Evolutionary conservation across 2,888 invertebrate genomes (phyloP), one percentile per base, ranked within the genome.

Genomic region (Andrena hattorfiana): DNA sequence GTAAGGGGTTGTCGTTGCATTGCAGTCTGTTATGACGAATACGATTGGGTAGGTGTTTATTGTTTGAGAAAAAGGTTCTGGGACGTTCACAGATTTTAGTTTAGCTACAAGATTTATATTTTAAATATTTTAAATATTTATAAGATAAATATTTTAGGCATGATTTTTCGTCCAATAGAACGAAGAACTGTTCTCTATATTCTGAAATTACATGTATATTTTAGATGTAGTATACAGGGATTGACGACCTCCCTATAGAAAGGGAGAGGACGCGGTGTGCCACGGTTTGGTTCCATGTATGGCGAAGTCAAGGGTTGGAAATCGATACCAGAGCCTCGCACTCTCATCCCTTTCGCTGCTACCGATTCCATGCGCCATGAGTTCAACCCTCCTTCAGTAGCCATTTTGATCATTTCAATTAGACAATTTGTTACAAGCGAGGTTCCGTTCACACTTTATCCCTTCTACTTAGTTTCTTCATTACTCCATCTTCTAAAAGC

Each of bases 291-390:
- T 70, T 56, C 48, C 59, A 35, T 62, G 78, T 70, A 76, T 67
- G 70, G 72, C 67, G 76, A 84, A 83, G 74, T 82, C 60, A 64
- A 82, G 85, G 77, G 83, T 78, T 69, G 74, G 78, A 87, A 84
- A 88, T 88, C 88, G 87, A 88, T 88, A 85, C 69, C 56, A 71
- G 79, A 70, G 63, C 81, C 76, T 77, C 70, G 79, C 77, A 60
- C 80, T 75, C 81, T 83, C 84, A 73, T 87, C 83, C 86, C 85
- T 85, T 81, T 83, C 77, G 77, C 77, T 90, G 87, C 90, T 89
- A 89, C 90, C 88, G 88, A 89, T 90, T 87, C 86, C 82, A 84
- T 81, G 85, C 87, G 88, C 87, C 88, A 87, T 87, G 74, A 59
- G 85, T 86, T 83, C 85, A 69, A 87, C 78, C 83, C 87, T 85